Conservation (phyloP, 2,113 vertebrate species). For the Agapornis roseicollis region DNA sequence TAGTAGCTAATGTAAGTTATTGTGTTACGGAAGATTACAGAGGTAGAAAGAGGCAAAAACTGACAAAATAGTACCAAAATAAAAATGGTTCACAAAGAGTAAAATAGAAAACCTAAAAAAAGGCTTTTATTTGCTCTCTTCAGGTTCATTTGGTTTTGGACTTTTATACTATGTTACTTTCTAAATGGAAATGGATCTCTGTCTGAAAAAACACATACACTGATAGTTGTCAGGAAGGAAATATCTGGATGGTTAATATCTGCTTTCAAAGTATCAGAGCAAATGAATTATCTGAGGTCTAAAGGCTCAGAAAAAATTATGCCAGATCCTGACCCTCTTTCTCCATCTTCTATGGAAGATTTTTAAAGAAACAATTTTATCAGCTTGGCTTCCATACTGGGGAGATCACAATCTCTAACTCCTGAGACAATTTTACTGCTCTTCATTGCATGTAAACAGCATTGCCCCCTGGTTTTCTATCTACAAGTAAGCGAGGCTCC, state of each 20-base stretch:
- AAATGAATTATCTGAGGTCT: not conserved
- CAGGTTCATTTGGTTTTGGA: not conserved
- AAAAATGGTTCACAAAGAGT: not conserved
- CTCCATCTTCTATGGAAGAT: not conserved
- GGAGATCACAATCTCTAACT: not conserved
- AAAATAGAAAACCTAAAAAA: not conserved
- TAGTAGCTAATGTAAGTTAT: not conserved
- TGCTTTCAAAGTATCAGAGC: not conserved
- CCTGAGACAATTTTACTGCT: not conserved
- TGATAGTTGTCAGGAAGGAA: accelerated
- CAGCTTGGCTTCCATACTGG: not conserved
- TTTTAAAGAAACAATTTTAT: not conserved
- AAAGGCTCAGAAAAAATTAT: not conserved
- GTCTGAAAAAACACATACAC: not conserved
- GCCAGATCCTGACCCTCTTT: not conserved
- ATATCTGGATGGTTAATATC: not conserved
- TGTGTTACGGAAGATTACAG: not conserved
- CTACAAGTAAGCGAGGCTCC: not conserved
- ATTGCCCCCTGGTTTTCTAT: not conserved
- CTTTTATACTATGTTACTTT: not conserved
- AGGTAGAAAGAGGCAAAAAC: not conserved
- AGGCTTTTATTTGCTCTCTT: not conserved
- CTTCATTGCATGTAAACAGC: not conserved
- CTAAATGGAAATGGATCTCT: not conserved
- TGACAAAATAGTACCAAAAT: not conserved